These are phyloP conservation scores for Drosophila ezoana DNA, from an alignment of 2,888 invertebrate species.

Conservation along the genomic window DNA sequence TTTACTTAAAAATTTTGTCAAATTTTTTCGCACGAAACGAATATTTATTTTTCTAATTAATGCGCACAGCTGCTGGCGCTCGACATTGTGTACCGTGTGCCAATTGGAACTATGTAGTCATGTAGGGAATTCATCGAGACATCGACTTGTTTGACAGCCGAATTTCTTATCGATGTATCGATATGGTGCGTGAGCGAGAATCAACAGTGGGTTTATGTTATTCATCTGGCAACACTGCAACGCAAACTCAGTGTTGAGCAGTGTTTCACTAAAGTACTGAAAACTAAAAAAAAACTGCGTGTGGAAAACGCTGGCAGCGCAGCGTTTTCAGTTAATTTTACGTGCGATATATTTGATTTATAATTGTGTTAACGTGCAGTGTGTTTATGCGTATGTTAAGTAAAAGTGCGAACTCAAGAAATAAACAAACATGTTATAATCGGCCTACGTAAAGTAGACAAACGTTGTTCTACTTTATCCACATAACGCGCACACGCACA, in stretches of 20 bases:
- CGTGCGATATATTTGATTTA: conserved; percentile 24
- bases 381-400: conserved; percentile 23
- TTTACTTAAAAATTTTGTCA: conserved; percentile 58
- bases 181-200: not conserved
- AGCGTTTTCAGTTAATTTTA: conserved; percentile 53
- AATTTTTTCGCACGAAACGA: conserved; percentile 71
- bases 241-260: conserved; percentile 33
- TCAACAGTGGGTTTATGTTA: not conserved
- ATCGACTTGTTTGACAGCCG: conserved; percentile 12
- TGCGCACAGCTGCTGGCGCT: conserved; percentile 73
- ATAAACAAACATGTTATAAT: conserved; percentile 46
- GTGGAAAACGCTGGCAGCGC: conserved; percentile 58
- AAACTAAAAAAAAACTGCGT: conserved; percentile 50
- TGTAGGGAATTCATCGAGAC: conserved; percentile 12
- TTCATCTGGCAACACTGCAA: conserved; percentile 26
- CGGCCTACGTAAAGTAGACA: conserved; percentile 52
- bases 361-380: conserved; percentile 16
- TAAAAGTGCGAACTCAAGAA: conserved; percentile 25
- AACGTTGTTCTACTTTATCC: conserved; percentile 67
- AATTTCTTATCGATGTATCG: conserved; percentile 1
- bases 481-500: conserved; percentile 62
- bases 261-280: conserved; percentile 32
- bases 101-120: conserved; percentile 43
- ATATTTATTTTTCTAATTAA: conserved; percentile 66
- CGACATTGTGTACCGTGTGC: conserved; percentile 63